A percentile compares a stretch with the other conserved stretches of the same genome.
Evolutionary conservation across 1,140 invertebrate species (phyloP).

Genomic region (Zaprionus inermis): DNA sequence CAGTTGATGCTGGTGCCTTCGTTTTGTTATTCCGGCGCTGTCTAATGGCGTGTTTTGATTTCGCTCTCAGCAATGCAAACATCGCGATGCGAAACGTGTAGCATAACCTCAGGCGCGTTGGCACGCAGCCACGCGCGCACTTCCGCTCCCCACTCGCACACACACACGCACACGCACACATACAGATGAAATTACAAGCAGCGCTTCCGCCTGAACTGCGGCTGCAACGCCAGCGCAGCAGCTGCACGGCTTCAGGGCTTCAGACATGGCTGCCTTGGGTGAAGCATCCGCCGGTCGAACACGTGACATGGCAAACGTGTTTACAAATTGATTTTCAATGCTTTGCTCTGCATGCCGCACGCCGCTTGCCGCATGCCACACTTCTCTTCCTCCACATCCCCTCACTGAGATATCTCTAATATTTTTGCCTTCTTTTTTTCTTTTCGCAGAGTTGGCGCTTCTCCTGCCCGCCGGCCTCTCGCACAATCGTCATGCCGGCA

Average conservation of each 20-base stretch:
- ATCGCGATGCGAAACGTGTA: constrained; percentile 43
- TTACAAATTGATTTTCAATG: constrained; percentile 42
- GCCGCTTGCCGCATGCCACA: too few relatives aligned
- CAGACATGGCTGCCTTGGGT: background rate
- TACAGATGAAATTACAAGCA: constrained; percentile 40
- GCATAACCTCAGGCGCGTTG: constrained; percentile 46
- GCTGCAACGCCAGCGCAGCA: too few relatives aligned
- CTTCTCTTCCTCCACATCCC: background rate
- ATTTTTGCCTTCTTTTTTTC: background rate
- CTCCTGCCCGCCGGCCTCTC: constrained; percentile 90
- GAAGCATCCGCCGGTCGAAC: background rate
- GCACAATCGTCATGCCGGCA: constrained; percentile 87
- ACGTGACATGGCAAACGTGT: constrained; percentile 36
- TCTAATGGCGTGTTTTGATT: constrained; percentile 77
- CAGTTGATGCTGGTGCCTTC: constrained; percentile 35
- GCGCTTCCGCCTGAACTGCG: constrained; percentile 18
- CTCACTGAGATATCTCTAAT: background rate
- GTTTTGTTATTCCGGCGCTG: constrained; percentile 43
- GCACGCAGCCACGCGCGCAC: constrained; percentile 33
- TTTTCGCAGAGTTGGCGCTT: constrained; percentile 90
- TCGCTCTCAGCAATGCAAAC: constrained; percentile 56
- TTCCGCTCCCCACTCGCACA: constrained; percentile 15
- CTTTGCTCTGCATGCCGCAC: background rate
- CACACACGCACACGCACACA: background rate
- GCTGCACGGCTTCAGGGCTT: constrained; percentile 6